phyloP scores from a whole-genome alignment of 2,888 invertebrate species.

The Amiota communis region DNA sequence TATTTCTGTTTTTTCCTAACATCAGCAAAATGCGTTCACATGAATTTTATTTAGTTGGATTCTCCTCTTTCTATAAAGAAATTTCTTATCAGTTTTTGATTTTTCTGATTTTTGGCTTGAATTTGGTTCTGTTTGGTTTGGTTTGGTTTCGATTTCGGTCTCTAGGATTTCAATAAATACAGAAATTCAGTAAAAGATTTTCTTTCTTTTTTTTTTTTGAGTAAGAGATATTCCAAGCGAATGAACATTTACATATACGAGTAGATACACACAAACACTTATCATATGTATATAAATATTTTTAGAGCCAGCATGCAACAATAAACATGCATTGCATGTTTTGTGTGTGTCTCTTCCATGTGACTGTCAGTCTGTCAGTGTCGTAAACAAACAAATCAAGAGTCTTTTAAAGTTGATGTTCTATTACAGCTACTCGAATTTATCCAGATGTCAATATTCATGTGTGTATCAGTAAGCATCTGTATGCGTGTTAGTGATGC shows the following conservation, averaged over 20 bases:
- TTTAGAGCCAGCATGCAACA: neutral
- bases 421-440: too few relatives aligned
- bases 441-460: too few relatives aligned
- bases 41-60: neutral
- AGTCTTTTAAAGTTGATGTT: slow-evolving; percentile 32
- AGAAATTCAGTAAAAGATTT: neutral
- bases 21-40: slow-evolving; percentile 18
- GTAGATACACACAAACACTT: slow-evolving; percentile 39
- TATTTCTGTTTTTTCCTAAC: neutral
- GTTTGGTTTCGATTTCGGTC: slow-evolving; percentile 13
- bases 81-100: neutral
- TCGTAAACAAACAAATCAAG: slow-evolving; percentile 65
- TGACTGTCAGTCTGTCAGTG: slow-evolving; percentile 33
- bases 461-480: too few relatives aligned
- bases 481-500: too few relatives aligned
- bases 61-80: neutral
- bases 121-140: slow-evolving; percentile 9
- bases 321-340: neutral
- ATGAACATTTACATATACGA: slow-evolving; percentile 51
- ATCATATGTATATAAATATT: slow-evolving; percentile 38
- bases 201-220: slow-evolving; percentile 12
- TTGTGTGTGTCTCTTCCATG: slow-evolving; percentile 2
- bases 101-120: neutral
- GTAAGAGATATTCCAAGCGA: slow-evolving; percentile 66
- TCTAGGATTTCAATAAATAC: slow-evolving; percentile 13